Evolutionary conservation across 2,797 vertebrate species (phyloP), one percentile per base, ranked within the genome.

Genomic region (Pteropus rufus): DNA sequence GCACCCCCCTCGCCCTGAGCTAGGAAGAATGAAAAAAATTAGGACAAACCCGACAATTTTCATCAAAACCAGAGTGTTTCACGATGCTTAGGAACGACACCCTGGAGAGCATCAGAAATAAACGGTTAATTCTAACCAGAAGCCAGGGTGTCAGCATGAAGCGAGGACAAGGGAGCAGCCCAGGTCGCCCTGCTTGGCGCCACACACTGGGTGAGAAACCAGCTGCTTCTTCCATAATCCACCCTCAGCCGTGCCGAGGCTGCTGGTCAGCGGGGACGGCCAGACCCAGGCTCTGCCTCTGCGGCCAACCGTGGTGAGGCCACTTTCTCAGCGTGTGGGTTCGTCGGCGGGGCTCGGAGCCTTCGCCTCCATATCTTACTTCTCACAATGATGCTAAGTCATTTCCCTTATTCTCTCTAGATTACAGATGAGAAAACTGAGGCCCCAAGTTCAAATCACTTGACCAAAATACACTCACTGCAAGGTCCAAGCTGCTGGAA

Each of bases 121-220:
- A 89, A 62, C 1, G 52, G 93, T 73, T 67, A 39, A 83, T 49
- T 87, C 46, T 49, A 3, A 60, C 69, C 31, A 36, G 49, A 36
- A 93, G 88, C 77, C 3, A 65, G 81, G 76, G 56, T 87, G 84
- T 94, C 87, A 60, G 34, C 52, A 23, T 65, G 34, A 76, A 95
- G 67, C 2, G 3, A 81, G 93, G 70, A 75, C 87, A 64, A 56
- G 67, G 26, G 58, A 76, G 93, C 58, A 93, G 77, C 64, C 88
- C 44, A 26, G 93, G 96, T 94, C 83, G 72, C 54, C 21, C 19
- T 2, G 29, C 69, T 56, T 36, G 23, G 39, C 1, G 3, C 76
- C 93, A 62, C 67, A 4, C 11, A 60, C 92, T 7, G 29, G 41
- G 69, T 5, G 3, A 82, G 58, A 69, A 41, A 39, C 62, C 89